Conservation (phyloP, 2,888 invertebrate species). For the Eupithecia subumbrata region DNA sequence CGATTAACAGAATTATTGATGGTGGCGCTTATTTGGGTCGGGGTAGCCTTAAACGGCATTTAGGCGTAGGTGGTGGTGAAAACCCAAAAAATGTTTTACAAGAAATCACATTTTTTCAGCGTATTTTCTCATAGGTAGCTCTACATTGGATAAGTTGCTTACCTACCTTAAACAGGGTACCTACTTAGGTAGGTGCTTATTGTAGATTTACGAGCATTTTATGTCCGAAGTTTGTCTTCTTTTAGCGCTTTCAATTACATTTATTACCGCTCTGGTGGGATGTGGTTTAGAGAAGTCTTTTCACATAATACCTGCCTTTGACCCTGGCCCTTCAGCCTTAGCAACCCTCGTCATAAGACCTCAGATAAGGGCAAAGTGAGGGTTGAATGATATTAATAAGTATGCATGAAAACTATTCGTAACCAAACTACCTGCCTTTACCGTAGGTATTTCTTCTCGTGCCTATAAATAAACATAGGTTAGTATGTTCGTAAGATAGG, state of each 20-base stretch:
- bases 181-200: neutral
- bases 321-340: constrained; percentile 18
- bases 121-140: neutral
- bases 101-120: neutral
- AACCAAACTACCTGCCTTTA: neutral
- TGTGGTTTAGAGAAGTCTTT: constrained; percentile 23
- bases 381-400: constrained; percentile 25
- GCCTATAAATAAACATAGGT: neutral
- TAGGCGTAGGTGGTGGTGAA: neutral
- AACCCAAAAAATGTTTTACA: neutral
- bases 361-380: constrained; percentile 19
- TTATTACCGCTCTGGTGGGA: constrained; percentile 5
- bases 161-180: neutral
- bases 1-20: too few relatives aligned
- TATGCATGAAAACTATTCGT: constrained; percentile 21
- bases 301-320: constrained; percentile 20
- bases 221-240: constrained; percentile 1
- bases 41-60: neutral
- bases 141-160: neutral
- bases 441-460: neutral
- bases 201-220: neutral
- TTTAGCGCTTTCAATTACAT: constrained; percentile 23
- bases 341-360: constrained; percentile 32
- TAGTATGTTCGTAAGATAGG: neutral
- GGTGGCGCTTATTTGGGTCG: too few relatives aligned